Evolutionary conservation across 1,140 invertebrate species (phyloP), one percentile per base, ranked within the genome.

Genomic region (Theocolax elegans): DNA sequence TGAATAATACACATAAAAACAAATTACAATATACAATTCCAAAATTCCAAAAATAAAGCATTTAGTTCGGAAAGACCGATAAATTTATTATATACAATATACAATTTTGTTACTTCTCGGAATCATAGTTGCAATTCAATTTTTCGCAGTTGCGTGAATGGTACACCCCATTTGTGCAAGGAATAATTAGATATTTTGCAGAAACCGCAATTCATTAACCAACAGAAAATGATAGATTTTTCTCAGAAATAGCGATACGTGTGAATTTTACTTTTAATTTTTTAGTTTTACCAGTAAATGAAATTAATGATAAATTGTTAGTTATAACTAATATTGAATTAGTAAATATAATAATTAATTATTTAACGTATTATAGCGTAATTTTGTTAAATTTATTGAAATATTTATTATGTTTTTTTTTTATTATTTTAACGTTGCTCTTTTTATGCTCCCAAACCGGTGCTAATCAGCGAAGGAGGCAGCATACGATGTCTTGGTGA

Each of bases 21-120:
- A 70, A 31, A 63, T n/a, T 23, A 19, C 62, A 63, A 59, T 58
- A 31, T 48, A 63, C 15, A 70, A 70, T 59, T 54, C 67, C n/a
- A n/a, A n/a, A n/a, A n/a, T n/a, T n/a, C n/a, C n/a, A n/a, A n/a
- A n/a, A n/a, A n/a, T n/a, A n/a, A n/a, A n/a, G n/a, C n/a, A n/a
- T n/a, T n/a, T n/a, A n/a, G n/a, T n/a, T n/a, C n/a, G n/a, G n/a
- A n/a, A n/a, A n/a, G n/a, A n/a, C n/a, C n/a, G n/a, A n/a, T n/a
- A n/a, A n/a, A n/a, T n/a, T n/a, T n/a, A n/a, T n/a, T n/a, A n/a
- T n/a, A n/a, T n/a, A n/a, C n/a, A n/a, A n/a, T n/a, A n/a, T n/a
- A n/a, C n/a, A n/a, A n/a, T n/a, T n/a, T n/a, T 19, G 7, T 44
- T 13, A 19, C 63, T 27, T 25, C 23, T 62, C 63, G 67, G 54